Evolutionary conservation across 2,888 invertebrate genomes (phyloP), one percentile per base, ranked within the genome.

Genomic region (Abrostola tripartita): DNA sequence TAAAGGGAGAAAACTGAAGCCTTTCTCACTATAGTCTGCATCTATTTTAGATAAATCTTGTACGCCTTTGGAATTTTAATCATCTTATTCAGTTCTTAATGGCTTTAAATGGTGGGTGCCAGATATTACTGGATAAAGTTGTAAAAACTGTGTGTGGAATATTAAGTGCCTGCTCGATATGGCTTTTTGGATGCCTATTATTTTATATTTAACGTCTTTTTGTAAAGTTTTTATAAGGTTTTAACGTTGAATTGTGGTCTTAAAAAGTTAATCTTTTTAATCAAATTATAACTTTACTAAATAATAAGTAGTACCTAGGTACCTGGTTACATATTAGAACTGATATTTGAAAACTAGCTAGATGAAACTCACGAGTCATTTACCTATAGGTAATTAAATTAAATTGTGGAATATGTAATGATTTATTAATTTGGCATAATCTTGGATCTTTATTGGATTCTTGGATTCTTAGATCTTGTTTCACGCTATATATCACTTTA

Each of bases 1-100:
- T 52, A 6, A 58, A 54, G 14, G 40, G 10, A 59, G 52, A 35
- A 49, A 53, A 41, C 61, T 51, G 59, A 54, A 49, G 52, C 60
- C 59, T 52, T 52, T 44, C n/a, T 14, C 8, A 54, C 53, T 50
- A 61, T 50, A 57, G 36, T 42, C 50, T 56, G 58, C 69, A 70
- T 72, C 61, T 67, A 58, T 64, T 78, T 69, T 9, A 78, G 70
- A 73, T 68, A 78, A 79, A 79, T 66, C 62, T 56, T 2, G 47
- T 51, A 65, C 78, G 65, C 61, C 53, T 65, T 47, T 6, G 38
- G 78, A 78, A 79, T 79, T 69, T 76, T 66, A 76, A 79, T 74
- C 55, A 67, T 79, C 65, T 65, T 76, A 58, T 79, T 71, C 61
- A 66, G 61, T 58, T 68, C 63, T 47, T 74, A 79, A 78, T 76